Percentiles rank a stretch among this genome's conserved stretches.
Conservation (phyloP, 2,113 vertebrate genomes). For the Girardinichthys multiradiatus region DNA sequence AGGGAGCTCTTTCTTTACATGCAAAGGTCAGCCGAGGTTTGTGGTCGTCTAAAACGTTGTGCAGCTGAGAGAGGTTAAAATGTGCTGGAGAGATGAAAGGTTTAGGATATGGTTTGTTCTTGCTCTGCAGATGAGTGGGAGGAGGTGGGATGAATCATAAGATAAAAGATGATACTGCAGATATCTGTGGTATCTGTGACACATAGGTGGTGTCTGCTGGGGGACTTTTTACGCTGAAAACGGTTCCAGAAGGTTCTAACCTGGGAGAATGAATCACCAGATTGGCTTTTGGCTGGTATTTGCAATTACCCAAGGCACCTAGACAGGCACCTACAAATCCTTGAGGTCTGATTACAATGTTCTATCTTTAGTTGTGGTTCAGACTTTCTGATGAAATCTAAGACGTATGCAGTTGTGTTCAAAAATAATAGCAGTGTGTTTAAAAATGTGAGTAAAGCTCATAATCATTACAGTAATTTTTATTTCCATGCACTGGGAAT, state of each 20-base stretch:
- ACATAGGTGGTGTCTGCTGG: conserved; percentile 2
- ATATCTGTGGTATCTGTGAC: conserved; percentile 18
- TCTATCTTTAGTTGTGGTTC: no score
- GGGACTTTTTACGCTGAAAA: conserved; percentile 1
- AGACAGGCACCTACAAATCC: neutral
- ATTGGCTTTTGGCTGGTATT: no score
- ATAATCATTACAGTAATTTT: no score
- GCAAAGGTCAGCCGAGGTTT: conserved; percentile 53
- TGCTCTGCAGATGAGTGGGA: conserved; percentile 40
- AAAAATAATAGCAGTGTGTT: no score
- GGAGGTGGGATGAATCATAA: conserved; percentile 47
- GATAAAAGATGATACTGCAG: conserved; percentile 26
- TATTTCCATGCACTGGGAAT: no score
- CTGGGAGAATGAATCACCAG: neutral
- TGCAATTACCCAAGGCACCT: neutral
- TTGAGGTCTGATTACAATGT: neutral
- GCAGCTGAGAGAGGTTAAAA: conserved; percentile 45
- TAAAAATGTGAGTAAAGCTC: no score
- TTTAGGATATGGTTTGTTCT: conserved; percentile 36
- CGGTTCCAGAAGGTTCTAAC: neutral
- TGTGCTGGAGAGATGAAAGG: conserved; percentile 51
- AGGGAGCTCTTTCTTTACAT: conserved; percentile 19
- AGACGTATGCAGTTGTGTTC: no score
- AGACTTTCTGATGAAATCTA: neutral
- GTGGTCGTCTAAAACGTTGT: conserved; percentile 22